A percentile compares a stretch with the other conserved stretches of the same genome.
These are phyloP conservation scores for Chironomus tentans DNA, from an alignment of 2,888 invertebrate species.

Conservation along the genomic window DNA sequence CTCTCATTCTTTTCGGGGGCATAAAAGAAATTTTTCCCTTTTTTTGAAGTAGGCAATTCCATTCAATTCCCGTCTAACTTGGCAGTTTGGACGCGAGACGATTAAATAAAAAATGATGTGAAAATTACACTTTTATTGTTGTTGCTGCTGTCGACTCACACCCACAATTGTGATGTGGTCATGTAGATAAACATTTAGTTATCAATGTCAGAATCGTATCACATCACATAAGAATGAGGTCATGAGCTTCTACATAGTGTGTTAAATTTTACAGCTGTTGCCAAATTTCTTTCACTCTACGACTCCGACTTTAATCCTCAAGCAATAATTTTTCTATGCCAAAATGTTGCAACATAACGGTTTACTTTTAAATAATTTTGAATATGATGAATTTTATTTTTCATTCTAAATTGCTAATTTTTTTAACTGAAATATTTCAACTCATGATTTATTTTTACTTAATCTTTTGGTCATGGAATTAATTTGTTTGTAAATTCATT, in stretches of 20 bases:
- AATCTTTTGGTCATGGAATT: neutral
- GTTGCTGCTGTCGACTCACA: neutral
- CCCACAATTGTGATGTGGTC: neutral
- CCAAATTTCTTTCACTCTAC: too few species aligned
- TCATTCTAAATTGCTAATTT: neutral
- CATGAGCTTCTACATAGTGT: neutral
- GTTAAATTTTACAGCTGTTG: too few species aligned
- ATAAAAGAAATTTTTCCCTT: neutral
- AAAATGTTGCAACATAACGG: neutral
- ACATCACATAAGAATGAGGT: neutral
- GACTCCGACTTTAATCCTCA: neutral
- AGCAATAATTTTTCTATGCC: neutral
- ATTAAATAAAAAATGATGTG: constrained; percentile 27
- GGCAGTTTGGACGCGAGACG: neutral
- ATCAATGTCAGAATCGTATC: neutral
- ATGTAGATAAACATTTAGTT: neutral
- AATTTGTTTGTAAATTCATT: neutral
- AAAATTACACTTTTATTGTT: constrained; percentile 2
- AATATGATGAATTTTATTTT: neutral
- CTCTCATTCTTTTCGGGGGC: neutral
- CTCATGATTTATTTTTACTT: neutral
- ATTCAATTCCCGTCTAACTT: neutral
- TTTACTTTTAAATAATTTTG: neutral
- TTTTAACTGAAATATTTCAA: neutral
- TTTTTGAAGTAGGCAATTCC: neutral